Evolutionary conservation across 2,113 vertebrate species (phyloP), one percentile per base, ranked within the genome.

Genomic region (Spermophilus dauricus): DNA sequence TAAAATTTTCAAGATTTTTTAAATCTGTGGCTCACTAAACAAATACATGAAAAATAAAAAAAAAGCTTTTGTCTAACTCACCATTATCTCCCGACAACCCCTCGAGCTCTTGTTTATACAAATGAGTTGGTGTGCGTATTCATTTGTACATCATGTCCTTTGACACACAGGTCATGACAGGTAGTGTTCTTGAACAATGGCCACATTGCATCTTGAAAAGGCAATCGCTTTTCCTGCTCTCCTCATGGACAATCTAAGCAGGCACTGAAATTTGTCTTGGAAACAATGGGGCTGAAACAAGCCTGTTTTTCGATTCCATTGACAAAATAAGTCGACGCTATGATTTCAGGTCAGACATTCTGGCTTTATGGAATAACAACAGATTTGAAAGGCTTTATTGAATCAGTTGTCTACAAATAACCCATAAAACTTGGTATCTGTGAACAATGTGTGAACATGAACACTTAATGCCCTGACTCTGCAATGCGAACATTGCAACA

Each of bases 291-390:
- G 34, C 34, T 6, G 9, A 82, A 87, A 73, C 4, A 42, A 87
- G 37, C n/a, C 92, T 76, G 32, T 84, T 70, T 95, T 63, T 5
- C 42, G 7, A 12, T 8, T 89, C 32, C 86, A 69, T 1, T 45
- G 53, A 97, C 69, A 95, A 91, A 83, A 95, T 81, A 81, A 94
- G 93, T 69, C 45, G 48, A 34, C 32, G 51, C 86, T 85, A 18
- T 87, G 70, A 87, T 88, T 93, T 97, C 84, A 89, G 67, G 83
- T 56, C 70, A 89, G 91, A 69, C 24, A 86, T 91, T 81, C 58
- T 96, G 90, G 58, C 81, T 90, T 97, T 85, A 78, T 16, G 4
- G 82, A 94, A 70, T 75, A 88, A 92, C 30, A 75, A 87, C 17
- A 77, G 86, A 92, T 75, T 87, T 91, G 67, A 90, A 97, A 97